phyloP scores from a whole-genome alignment of 2,113 vertebrate genomes.

The Vimba vimba region DNA sequence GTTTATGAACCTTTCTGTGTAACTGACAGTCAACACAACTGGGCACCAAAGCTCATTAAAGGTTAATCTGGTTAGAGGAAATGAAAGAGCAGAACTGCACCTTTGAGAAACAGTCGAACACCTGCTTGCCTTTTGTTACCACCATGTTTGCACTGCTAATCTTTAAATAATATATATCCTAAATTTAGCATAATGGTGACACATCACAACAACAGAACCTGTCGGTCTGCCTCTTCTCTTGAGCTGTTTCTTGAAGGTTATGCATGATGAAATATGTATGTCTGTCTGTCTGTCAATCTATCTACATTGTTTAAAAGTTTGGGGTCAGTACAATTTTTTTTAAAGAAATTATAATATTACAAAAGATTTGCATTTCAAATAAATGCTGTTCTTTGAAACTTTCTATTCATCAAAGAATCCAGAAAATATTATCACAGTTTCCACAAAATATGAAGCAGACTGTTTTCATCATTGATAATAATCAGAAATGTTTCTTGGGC shows the following conservation, averaged over 20 bases:
- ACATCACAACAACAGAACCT: neutral
- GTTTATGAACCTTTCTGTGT: slow-evolving; percentile 10
- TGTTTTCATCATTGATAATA: too few species aligned
- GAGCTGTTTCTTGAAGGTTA: too few species aligned
- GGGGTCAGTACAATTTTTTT: neutral
- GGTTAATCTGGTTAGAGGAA: slow-evolving; percentile 30
- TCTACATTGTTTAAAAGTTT: neutral
- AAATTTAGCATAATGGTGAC: slow-evolving; percentile 2
- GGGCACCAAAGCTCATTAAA: slow-evolving; percentile 29
- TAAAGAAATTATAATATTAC: neutral
- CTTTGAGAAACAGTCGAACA: slow-evolving; percentile 28
- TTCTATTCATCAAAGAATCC: neutral
- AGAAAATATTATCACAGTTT: neutral
- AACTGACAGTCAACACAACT: slow-evolving; percentile 25
- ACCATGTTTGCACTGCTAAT: neutral
- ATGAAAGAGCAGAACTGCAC: neutral
- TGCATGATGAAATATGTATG: too few species aligned
- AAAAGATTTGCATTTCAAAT: neutral
- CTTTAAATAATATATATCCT: slow-evolving; percentile 46
- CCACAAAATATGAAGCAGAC: neutral
- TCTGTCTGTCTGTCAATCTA: neutral
- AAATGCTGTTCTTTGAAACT: neutral
- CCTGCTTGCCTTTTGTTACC: slow-evolving; percentile 21
- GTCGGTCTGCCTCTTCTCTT: neutral
- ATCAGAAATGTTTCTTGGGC: too few species aligned